Base-by-base conservation (phyloP, 2,797 vertebrate species). In the Acanthornis magna region DNA sequence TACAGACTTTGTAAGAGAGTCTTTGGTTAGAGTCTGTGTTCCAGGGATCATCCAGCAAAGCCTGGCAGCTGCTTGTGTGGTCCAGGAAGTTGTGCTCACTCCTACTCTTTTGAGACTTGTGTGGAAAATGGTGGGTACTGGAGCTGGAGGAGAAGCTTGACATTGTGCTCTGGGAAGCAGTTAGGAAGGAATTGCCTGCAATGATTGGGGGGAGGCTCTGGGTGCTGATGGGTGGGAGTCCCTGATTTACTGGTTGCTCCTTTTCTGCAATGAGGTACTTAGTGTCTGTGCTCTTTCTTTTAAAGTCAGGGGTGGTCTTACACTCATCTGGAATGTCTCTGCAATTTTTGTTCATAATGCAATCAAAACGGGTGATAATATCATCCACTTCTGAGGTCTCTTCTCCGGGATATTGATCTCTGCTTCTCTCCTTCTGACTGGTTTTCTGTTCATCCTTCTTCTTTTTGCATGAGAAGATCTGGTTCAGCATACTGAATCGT, bases 321-420 rank as follows among this genome's bases (percentile, higher is more conserved):
- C 38, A 75, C 11, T 96, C 90, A 36, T 97, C 95, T 61, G 95
- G 86, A 63, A 96, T 76, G 16, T 97, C 97, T 86, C 97, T 98
- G 84, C 89, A 97, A 40, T 97, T 98, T 89, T 97, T 96, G 75
- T 98, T 98, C 92, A 97, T 76, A 74, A 98, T 95, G 85, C 97
- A 97, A 87, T 99, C 98, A 72, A 99, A 99, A 91, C 97, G 98
- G 47, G 98, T 97, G 94, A 98, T 98, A 89, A 99, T 99, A 79
- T 98, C 98, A 80, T 98, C 98, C 23, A 98, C 98, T 96, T 98
- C 98, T 10, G 98, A 98, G 48, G 98, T 97, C 79, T 97, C 97
- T 76, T 98, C 98, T 65, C 82, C 94, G 15, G 93, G 72, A 54
- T 92, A 92, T 62, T 5, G 88, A 68, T 98, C 97, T 76, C 87